These are phyloP conservation scores for Agrotis clavis DNA, from an alignment of 2,888 invertebrate genomes.

Conservation along the genomic window DNA sequence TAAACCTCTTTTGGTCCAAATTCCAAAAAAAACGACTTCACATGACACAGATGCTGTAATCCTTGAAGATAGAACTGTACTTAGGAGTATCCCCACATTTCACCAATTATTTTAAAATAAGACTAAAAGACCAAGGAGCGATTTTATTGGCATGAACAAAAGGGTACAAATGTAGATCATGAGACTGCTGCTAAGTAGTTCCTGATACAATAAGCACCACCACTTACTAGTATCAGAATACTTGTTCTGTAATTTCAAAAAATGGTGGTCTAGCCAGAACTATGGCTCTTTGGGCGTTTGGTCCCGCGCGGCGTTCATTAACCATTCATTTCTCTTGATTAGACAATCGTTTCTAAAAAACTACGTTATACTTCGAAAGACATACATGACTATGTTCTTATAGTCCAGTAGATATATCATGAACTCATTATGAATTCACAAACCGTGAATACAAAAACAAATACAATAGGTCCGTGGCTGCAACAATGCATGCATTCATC, in stretches of 20 bases:
- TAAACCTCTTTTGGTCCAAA: neutral
- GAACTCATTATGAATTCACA: constrained; percentile 77
- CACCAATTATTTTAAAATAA: too few species aligned
- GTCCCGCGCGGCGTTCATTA: too few species aligned
- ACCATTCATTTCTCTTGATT: too few species aligned
- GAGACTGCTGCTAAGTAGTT: too few species aligned
- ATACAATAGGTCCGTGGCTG: constrained; percentile 75
- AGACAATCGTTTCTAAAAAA: neutral
- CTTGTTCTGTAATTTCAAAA: neutral
- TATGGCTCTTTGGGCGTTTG: too few species aligned
- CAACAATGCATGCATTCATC: constrained; percentile 81
- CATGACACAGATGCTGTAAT: neutral
- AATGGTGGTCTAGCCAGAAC: neutral
- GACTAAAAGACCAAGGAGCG: too few species aligned
- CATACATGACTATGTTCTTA: neutral
- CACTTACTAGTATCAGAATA: too few species aligned
- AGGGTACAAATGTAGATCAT: too few species aligned
- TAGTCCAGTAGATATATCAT: constrained; percentile 21
- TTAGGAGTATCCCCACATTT: too few species aligned
- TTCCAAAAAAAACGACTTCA: neutral
- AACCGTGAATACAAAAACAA: constrained; percentile 63
- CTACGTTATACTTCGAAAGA: neutral
- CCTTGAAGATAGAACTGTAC: too few species aligned
- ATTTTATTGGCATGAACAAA: too few species aligned
- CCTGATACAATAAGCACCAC: too few species aligned